Base-by-base conservation (phyloP, 2,888 invertebrate species). In the Tholera decimalis region DNA sequence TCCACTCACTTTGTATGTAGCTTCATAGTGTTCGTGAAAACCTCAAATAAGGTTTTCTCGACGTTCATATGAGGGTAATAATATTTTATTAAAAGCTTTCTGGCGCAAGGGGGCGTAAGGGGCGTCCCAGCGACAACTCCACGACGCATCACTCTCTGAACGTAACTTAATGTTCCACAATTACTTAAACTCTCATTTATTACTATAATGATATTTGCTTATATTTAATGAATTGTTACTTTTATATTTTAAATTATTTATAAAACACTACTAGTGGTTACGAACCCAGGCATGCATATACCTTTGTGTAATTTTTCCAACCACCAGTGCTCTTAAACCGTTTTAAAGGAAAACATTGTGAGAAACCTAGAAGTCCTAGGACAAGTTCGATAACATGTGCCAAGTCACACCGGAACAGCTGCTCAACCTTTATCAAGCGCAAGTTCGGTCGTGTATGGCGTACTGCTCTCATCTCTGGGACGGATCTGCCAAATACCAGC, bases 51-150 rank as follows among this genome's bases (percentile, higher is more conserved):
- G 84, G 85, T 88, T 89, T 86, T 54, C 78, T 61, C 83, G 69
- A 74, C 82, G 83, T 82, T 82, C 81, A 69, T 79, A 77, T 68
- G 71, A 77, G 70, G 82, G 83, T 88, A 88, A 89, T 82, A 83
- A 87, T 87, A 86, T 89, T 88, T 86, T 87, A 89, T 85, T 86
- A 88, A 89, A 88, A 89, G 89, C 89, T 88, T 89, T 89, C 83
- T 73, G 73, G 71, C 73, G 80, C 67, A 77, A 47, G 74, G 76
- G 76, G 74, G 70, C 74, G 79, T 69, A 77, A 44, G 73, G 76
- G 74, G 70, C 79, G 70, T 69, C 59, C 62, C 51, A 35, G 15
- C 68, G 53, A 49, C 73, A 26, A 73, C 30, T 73, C 47, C 26
- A 63, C 68, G 71, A 37, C 60, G 53, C 81, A 78, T 72, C 81